Conservation (phyloP, 53 echinoderm and acorn worm genomes). For the Actinopyga echinites region DNA sequence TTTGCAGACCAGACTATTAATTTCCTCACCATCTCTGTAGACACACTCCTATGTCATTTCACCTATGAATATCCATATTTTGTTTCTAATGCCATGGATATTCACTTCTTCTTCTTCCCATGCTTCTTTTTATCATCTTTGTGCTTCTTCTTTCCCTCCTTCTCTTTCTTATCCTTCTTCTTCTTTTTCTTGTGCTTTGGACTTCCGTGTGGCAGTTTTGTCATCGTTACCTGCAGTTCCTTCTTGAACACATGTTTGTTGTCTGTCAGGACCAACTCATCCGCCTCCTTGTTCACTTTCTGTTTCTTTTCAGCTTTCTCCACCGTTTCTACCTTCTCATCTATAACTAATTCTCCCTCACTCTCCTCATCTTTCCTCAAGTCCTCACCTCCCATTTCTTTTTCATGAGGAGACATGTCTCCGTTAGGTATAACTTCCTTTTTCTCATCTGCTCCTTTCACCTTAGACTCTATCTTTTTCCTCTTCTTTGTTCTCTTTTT, state of each 20-base stretch:
- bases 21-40: too few relatives aligned
- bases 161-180: slow-evolving; percentile 47
- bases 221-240: slow-evolving; percentile 11
- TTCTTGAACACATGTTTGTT: background rate
- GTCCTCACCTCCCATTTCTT: background rate
- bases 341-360: slow-evolving; percentile 7
- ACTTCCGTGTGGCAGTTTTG: background rate
- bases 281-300: background rate
- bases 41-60: too few relatives aligned
- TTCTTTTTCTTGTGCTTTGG: slow-evolving; percentile 62
- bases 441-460: background rate
- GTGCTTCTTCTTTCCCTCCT: background rate
- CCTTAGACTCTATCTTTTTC: background rate
- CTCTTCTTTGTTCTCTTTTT: background rate
- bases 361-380: slow-evolving; percentile 12
- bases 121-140: too few relatives aligned
- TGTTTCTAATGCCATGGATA: too few relatives aligned
- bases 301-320: background rate
- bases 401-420: background rate
- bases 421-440: background rate
- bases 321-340: background rate
- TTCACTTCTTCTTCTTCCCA: too few relatives aligned
- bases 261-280: background rate
- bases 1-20: too few relatives aligned
- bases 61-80: too few relatives aligned